A percentile compares a stretch with the other conserved stretches of the same genome.
Evolutionary conservation across 2,797 vertebrate species (phyloP).

Genomic region (Periparus ater): DNA sequence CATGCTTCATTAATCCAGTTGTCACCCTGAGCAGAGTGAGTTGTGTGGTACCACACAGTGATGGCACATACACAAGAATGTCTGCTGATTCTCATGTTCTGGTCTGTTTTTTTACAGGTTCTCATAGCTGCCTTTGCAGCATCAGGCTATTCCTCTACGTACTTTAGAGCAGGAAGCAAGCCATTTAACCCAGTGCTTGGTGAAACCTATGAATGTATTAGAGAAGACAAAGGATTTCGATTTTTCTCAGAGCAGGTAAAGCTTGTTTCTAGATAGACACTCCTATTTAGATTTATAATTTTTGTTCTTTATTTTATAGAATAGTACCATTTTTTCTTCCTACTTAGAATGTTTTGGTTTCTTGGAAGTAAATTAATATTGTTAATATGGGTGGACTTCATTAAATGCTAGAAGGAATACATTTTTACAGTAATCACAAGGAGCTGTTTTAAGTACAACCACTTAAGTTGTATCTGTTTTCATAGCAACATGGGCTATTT

Average conservation of each 20-base stretch:
- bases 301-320: neutral
- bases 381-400: neutral
- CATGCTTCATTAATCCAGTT: neutral
- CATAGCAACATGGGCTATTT: neutral
- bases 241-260: slow-evolving; percentile 98
- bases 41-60: neutral
- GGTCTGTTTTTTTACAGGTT: slow-evolving; percentile 80
- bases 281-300: neutral
- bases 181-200: slow-evolving; percentile 98
- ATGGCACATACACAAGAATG: neutral
- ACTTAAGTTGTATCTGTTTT: neutral
- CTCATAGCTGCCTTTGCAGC: slow-evolving; percentile 96
- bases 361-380: neutral
- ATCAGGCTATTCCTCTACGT: slow-evolving; percentile 97
- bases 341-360: neutral
- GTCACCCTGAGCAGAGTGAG: neutral
- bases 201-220: slow-evolving; percentile 97
- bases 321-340: neutral
- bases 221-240: slow-evolving; percentile 98
- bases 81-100: neutral
- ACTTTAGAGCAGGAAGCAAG: slow-evolving; percentile 98
- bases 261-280: neutral
- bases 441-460: neutral
- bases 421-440: neutral
- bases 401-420: neutral